Conservation (phyloP, 2,113 vertebrate species). For the Pedetes capensis region DNA sequence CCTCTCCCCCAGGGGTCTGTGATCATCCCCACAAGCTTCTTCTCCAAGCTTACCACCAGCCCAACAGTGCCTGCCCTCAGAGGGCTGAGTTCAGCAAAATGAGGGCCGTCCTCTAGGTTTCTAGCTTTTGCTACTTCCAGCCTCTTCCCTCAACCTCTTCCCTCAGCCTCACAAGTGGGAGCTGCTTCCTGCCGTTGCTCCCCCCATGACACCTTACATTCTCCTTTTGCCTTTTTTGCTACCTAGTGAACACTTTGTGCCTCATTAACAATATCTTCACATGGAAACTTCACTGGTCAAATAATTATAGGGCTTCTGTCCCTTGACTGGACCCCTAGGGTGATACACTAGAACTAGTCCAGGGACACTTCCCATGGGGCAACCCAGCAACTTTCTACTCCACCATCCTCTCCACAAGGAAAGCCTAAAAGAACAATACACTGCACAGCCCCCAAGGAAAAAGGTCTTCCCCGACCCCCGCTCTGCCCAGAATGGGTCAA, state of each 20-base stretch:
- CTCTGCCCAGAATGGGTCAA: not conserved
- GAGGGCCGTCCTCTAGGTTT: not conserved
- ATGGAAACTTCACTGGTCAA: slow-evolving; percentile 11
- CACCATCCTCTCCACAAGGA: not conserved
- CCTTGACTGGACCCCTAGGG: not conserved
- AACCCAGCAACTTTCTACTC: not conserved
- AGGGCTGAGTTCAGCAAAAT: not conserved
- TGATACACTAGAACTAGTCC: not conserved
- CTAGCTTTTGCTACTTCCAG: not conserved
- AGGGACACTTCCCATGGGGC: not conserved
- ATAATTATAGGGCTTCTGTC: slow-evolving; percentile 20
- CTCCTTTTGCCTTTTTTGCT: not conserved
- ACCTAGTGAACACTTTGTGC: not conserved
- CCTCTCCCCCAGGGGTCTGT: not conserved
- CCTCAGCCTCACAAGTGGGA: not conserved
- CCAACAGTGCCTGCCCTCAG: not conserved
- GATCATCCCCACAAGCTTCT: not conserved
- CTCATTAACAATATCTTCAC: not conserved
- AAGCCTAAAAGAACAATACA: not conserved
- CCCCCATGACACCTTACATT: not conserved
- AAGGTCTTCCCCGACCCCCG: not conserved
- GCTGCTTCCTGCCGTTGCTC: not conserved
- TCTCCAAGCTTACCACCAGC: not conserved
- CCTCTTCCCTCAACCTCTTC: not conserved
- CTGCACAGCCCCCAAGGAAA: not conserved